Base-by-base conservation (phyloP, 1,140 invertebrate genomes). In the Helicoverpa zea region DNA sequence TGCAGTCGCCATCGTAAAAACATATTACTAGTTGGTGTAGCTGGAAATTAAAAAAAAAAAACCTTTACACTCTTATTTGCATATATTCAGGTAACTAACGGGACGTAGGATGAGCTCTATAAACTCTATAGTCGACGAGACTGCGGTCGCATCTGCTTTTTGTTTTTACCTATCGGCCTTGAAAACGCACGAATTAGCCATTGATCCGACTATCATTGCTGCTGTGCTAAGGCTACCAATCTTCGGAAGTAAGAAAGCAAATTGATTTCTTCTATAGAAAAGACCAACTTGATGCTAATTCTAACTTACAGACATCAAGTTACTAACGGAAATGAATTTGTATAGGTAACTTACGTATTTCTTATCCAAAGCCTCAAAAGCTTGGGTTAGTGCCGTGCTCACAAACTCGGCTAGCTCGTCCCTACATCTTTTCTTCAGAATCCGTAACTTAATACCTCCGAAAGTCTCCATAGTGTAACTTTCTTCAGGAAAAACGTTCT, bases 291-390 rank as follows among this genome's bases (percentile, higher is more conserved):
- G 23, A 23, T 23, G 23, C 23, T 23, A 23, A 23, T 23, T 23
- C 23, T 23, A 23, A 23, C 23, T 23, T 23, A 23, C 23, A 1
- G 23, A 23, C 23, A 23, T 23, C 23, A 23, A 23, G 2, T 23
- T 23, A 23, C 23, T 23, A 23, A 23, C 0, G 5, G 3, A 66
- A 70, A 59, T 13, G 56, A 61, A 66, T 23, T 16, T 18, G 72
- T 18, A 51, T 74, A 80, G 56, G 76, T 49, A 59, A 89, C 91
- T 89, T 88, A 93, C 93, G 83, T 91, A 92, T 93, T 92, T 91
- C 79, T 92, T 93, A 79, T 94, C 91, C 56, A 94, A 89, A 0
- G 93, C 92, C 0, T 93, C 88, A 66, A 94, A 93, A 54, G 90
- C 90, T 80, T 92, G 87, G 4, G 75, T 85, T 18, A 94, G 75